Conservation (phyloP, 2,113 vertebrate genomes). For the Crocuta crocuta region DNA sequence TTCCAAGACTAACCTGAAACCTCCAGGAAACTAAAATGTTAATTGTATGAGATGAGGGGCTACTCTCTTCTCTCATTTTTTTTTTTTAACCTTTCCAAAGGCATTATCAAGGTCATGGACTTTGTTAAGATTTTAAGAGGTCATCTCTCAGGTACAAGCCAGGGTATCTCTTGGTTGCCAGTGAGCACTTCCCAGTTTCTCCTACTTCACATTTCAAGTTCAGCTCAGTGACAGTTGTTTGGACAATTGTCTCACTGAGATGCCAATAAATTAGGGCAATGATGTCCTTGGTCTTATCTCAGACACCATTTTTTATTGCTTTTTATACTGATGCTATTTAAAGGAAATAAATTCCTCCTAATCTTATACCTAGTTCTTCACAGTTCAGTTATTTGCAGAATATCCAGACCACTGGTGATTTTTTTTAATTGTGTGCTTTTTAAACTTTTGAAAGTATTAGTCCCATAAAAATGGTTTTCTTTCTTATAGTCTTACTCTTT, state of each 20-base stretch:
- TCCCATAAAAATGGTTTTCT: neutral
- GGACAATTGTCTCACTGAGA: neutral
- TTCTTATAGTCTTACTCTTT: neutral
- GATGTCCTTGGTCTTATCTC: neutral
- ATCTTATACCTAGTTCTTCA: neutral
- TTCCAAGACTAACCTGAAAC: neutral
- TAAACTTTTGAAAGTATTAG: neutral
- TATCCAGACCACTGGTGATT: neutral
- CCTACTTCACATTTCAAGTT: neutral
- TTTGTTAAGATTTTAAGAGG: constrained; percentile 20
- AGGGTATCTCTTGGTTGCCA: no score
- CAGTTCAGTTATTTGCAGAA: neutral
- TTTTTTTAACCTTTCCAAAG: neutral
- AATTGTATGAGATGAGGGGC: neutral
- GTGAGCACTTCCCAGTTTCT: neutral
- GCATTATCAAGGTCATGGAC: neutral
- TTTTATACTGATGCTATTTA: constrained; percentile 2
- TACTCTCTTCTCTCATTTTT: neutral
- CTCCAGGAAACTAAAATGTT: neutral
- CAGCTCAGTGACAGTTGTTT: neutral
- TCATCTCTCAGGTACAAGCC: neutral
- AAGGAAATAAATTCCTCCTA: neutral
- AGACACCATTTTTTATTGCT: neutral
- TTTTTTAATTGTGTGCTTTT: neutral
- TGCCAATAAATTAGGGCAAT: neutral